Evolutionary conservation across 2,797 vertebrate species (phyloP).

Genomic region (Taenioides sp.): DNA sequence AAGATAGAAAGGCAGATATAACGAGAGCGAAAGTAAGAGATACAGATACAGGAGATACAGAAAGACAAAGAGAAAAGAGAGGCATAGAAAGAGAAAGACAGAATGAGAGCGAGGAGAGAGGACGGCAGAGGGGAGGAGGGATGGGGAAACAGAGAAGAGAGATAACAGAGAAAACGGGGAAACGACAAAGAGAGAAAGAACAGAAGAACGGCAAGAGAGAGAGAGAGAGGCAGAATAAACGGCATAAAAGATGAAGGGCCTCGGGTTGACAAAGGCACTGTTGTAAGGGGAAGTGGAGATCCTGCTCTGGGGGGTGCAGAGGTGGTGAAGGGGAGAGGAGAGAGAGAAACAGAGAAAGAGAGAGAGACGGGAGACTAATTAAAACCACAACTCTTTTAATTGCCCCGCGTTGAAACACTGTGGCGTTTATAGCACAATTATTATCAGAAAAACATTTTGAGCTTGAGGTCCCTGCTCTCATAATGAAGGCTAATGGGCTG

Average conservation of each 20-base stretch:
- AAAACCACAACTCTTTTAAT: slow-evolving; percentile 66
- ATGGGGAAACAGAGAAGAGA: too few relatives aligned
- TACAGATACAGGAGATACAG: too few relatives aligned
- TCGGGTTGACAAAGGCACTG: slow-evolving; percentile 50
- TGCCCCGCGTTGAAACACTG: slow-evolving; percentile 38
- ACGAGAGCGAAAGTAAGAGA: too few relatives aligned
- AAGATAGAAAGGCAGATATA: too few relatives aligned
- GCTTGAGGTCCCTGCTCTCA: slow-evolving; percentile 18
- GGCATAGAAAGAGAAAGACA: too few relatives aligned
- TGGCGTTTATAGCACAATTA: slow-evolving; percentile 47
- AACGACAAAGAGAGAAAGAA: too few relatives aligned
- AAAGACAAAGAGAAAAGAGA: too few relatives aligned
- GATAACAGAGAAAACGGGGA: too few relatives aligned
- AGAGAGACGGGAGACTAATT: slow-evolving; percentile 53
- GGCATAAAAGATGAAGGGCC: slow-evolving; percentile 20
- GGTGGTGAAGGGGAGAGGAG: slow-evolving; percentile 8
- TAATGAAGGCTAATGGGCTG: slow-evolving; percentile 40
- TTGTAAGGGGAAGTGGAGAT: slow-evolving; percentile 62
- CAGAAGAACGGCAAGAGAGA: too few relatives aligned
- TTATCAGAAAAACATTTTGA: slow-evolving; percentile 38
- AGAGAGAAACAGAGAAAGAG: too few relatives aligned
- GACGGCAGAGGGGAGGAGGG: too few relatives aligned
- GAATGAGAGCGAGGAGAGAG: too few relatives aligned
- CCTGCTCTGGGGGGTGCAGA: slow-evolving; percentile 50
- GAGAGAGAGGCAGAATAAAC: slow-evolving; percentile 23